Evolutionary conservation across 2,888 invertebrate species (phyloP).

Genomic region (Lochmaea crataegi): DNA sequence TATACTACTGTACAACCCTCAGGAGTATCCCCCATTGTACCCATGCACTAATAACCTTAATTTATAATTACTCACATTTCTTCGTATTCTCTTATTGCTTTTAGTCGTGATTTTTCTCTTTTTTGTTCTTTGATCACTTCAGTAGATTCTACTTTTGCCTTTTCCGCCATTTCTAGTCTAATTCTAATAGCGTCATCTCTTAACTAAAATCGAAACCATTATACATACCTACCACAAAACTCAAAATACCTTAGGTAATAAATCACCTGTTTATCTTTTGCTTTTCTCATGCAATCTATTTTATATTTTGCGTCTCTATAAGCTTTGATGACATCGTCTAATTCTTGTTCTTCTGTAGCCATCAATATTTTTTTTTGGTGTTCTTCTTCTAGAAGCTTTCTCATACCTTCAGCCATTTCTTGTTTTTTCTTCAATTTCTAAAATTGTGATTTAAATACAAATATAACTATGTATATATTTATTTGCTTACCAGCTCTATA

Average conservation of each 20-base stretch:
- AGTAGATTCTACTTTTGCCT: constrained; percentile 55
- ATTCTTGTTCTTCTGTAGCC: constrained; percentile 65
- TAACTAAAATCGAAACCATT: constrained; percentile 42
- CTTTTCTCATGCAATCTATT: constrained; percentile 63
- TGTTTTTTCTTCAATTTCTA: constrained; percentile 43
- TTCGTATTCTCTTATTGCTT: constrained; percentile 67
- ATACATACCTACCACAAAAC: no score
- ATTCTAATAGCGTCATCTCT: constrained; percentile 44
- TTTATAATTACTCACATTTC: constrained; percentile 56
- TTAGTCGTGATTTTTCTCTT: constrained; percentile 63
- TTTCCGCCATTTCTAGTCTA: constrained; percentile 46
- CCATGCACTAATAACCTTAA: no score
- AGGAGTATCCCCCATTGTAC: no score
- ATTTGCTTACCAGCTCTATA: constrained; percentile 52
- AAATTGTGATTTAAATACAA: constrained; percentile 5
- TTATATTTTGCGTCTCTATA: constrained; percentile 65
- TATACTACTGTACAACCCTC: no score
- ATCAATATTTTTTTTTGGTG: constrained; percentile 56
- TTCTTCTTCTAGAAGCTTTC: constrained; percentile 53
- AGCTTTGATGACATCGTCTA: constrained; percentile 64
- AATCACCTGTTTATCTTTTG: constrained; percentile 61
- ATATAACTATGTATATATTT: neutral
- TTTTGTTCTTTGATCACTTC: constrained; percentile 56
- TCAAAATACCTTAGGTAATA: no score
- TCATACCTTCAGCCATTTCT: constrained; percentile 32